phyloP scores from a whole-genome alignment of 2,888 invertebrate genomes.

The Chrysolina americana region DNA sequence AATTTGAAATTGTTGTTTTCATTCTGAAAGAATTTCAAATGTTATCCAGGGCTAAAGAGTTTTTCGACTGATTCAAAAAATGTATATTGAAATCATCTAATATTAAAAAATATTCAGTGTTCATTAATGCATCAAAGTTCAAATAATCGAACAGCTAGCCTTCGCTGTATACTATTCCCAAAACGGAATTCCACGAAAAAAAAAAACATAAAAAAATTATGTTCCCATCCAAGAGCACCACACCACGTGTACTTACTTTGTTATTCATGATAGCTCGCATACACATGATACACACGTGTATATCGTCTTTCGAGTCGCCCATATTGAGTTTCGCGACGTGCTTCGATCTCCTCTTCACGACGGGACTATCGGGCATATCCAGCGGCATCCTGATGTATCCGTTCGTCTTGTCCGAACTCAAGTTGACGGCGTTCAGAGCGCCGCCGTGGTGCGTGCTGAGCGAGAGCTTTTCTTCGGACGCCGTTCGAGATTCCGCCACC shows the following conservation, averaged over 20 bases:
- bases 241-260: conserved; percentile 75
- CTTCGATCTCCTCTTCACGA: conserved; percentile 81
- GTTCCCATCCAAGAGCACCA: neutral
- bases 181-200: neutral
- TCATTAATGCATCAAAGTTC: no score
- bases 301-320: conserved; percentile 97
- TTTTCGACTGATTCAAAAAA: no score
- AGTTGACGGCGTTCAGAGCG: conserved; percentile 1
- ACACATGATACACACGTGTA: conserved; percentile 99
- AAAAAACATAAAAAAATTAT: neutral
- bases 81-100: no score
- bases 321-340: conserved; percentile 92
- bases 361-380: conserved; percentile 78
- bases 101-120: no score
- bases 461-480: conserved; percentile 84
- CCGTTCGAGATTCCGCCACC: conserved; percentile 81
- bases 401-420: conserved; percentile 56
- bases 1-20: no score
- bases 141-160: no score
- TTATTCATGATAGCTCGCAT: conserved; percentile 99
- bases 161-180: neutral
- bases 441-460: conserved; percentile 51
- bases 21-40: no score
- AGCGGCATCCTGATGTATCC: conserved; percentile 71
- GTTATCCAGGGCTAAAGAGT: no score